Evolutionary conservation across 2,797 vertebrate genomes (phyloP).

Genomic region (Synaphobranchus kaupii): DNA sequence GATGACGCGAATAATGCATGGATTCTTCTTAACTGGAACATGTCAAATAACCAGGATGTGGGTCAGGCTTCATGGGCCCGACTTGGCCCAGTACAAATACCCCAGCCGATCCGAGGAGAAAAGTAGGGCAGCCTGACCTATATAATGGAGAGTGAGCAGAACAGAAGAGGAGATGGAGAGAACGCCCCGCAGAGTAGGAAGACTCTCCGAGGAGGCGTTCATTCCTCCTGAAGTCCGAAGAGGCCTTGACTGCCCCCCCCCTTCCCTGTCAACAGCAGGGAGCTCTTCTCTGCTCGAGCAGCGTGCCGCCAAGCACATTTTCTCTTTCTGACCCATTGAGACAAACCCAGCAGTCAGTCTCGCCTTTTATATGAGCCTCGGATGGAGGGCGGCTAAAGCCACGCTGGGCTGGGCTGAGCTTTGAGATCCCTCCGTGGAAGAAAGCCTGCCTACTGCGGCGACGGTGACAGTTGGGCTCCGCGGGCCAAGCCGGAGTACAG

Average conservation of each 20-base stretch:
- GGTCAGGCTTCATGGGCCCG: conserved; percentile 51
- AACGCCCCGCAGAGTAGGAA: neutral
- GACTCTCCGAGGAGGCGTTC: neutral
- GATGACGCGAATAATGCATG: conserved; percentile 50
- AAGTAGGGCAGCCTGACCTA: conserved; percentile 56
- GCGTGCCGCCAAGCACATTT: neutral
- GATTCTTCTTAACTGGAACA: conserved; percentile 45
- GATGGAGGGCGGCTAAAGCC: neutral
- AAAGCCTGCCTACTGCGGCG: neutral
- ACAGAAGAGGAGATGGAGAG: neutral
- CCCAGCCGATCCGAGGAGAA: conserved; percentile 45
- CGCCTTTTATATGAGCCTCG: neutral
- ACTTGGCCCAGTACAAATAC: conserved; percentile 47
- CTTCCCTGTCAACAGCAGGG: neutral
- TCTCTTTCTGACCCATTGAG: neutral
- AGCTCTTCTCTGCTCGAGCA: conserved; percentile 20
- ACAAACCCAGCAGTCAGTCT: neutral
- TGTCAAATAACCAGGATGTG: conserved; percentile 57
- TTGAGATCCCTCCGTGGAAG: neutral
- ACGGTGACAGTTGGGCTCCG: neutral
- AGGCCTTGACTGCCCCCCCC: neutral
- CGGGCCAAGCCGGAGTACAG: neutral
- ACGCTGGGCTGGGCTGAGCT: neutral
- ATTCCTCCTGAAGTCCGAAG: neutral
- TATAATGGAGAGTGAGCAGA: conserved; percentile 12